These are phyloP conservation scores for Stichopus horrens DNA, from an alignment of 53 echinoderm and acorn worm genomes.

Conservation along the genomic window DNA sequence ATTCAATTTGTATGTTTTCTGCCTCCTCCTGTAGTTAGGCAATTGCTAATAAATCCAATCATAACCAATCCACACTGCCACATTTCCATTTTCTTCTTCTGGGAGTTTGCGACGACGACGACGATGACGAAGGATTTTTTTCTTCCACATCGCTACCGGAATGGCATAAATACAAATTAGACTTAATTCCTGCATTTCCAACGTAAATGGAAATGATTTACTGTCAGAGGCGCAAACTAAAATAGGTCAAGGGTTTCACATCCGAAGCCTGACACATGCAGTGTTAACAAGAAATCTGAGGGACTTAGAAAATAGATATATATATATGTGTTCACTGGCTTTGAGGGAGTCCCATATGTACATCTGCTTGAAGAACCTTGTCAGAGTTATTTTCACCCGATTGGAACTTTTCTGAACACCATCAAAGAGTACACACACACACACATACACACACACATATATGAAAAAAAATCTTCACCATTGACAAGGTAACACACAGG, in stretches of 20 bases:
- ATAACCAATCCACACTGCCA: not conserved
- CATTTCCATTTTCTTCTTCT: not conserved
- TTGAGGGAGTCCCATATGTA: no score
- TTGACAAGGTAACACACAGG: no score
- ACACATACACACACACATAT: no score
- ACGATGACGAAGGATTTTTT: not conserved
- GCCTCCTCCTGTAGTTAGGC: conserved; percentile 6
- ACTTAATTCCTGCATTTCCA: not conserved
- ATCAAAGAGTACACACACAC: no score
- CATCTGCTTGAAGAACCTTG: no score
- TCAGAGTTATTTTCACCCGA: no score
- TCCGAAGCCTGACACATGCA: not conserved
- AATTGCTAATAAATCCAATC: conserved; percentile 32
- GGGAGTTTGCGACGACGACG: not conserved
- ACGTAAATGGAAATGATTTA: conserved; percentile 28
- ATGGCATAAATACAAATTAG: conserved; percentile 37
- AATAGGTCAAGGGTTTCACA: conserved; percentile 10
- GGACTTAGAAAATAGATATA: no score
- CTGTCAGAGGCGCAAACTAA: not conserved
- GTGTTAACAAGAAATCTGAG: no score
- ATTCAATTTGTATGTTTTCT: conserved; percentile 26
- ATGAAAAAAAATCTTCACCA: no score
- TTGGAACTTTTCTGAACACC: no score
- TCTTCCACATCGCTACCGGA: not conserved
- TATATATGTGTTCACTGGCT: no score